These are phyloP conservation scores for Hemibagrus wyckioides DNA, from an alignment of 2,113 vertebrate species.

Conservation along the genomic window DNA sequence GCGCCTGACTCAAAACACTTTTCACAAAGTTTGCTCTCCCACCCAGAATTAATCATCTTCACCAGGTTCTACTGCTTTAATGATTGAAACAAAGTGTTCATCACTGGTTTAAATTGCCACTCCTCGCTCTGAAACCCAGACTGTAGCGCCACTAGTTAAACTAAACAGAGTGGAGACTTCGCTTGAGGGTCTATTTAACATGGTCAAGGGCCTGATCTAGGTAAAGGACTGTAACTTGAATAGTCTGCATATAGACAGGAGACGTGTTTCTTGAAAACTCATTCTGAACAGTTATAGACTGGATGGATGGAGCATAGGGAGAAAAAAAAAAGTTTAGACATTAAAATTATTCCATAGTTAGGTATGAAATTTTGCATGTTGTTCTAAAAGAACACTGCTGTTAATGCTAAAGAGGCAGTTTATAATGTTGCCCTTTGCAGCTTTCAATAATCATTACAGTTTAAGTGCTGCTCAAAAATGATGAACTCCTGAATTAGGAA, in stretches of 20 bases:
- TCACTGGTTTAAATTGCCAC: constrained; percentile 12
- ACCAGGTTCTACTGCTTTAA: constrained; percentile 25
- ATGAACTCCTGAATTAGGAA: not conserved
- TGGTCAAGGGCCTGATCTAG: not conserved
- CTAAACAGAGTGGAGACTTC: not conserved
- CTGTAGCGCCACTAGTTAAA: not conserved
- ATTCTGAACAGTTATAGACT: not conserved
- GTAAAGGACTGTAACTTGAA: not conserved
- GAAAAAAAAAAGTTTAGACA: not conserved
- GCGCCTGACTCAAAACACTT: constrained; percentile 50
- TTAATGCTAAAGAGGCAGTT: not conserved
- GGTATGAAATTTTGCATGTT: not conserved
- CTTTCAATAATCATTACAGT: constrained; percentile 27
- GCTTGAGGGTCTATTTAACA: not conserved
- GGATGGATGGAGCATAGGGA: not conserved
- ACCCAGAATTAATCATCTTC: constrained; percentile 52
- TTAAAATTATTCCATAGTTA: too few relatives aligned
- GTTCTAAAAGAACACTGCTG: not conserved
- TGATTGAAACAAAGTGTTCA: constrained; percentile 38
- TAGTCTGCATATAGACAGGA: not conserved
- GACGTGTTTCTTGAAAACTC: not conserved
- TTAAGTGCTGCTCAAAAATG: not conserved
- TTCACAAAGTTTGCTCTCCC: constrained; percentile 52
- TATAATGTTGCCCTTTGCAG: not conserved
- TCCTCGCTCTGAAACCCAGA: not conserved